Evolutionary conservation across 2,113 vertebrate genomes (phyloP), one percentile per base, ranked within the genome.

Genomic region (Passer montanus): DNA sequence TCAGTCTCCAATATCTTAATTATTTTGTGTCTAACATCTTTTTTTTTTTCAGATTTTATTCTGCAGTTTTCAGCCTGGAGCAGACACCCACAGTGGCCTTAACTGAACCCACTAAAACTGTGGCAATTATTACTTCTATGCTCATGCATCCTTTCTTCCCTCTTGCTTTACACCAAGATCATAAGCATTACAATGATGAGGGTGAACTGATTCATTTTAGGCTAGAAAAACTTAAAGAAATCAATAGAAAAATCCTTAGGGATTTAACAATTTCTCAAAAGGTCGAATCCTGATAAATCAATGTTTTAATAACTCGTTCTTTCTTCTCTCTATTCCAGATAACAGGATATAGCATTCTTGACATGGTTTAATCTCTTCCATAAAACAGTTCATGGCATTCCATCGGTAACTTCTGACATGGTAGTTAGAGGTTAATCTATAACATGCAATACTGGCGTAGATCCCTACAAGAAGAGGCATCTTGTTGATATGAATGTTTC

Each of bases 361-460:
- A 90, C 33, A 28, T 21, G 33, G 14, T 60, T 69, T 70, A 56
- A 60, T 35, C 24, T 78, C 27, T 56, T 82, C 30, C 17, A 26
- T 67, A 49, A 31, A 82, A 78, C 6, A 53, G 7, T 16, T 66
- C 19, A 33, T 3, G 12, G 52, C 58, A 75, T 62, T 85, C 10
- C 0, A 0, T 49, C 0, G 0, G 1, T 70, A 82, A 37, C 2
- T 2, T 41, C 69, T 79, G n/a, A 52, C 19, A 24, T 1, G 49
- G 50, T 56, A 75, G 20, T 13, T 35, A 39, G 7, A 88, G 37
- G 18, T 60, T 47, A 75, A 58, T 85, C 60, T 66, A 3, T 12
- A 62, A 67, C 5, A 33, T 5, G 12, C 9, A 67, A 41, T 75
- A 41, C 24, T 59, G 37, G 33, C 84, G 64, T 9, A 73, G 16